phyloP scores from a whole-genome alignment of 2,888 invertebrate genomes.

The Meghimatium bilineatum region DNA sequence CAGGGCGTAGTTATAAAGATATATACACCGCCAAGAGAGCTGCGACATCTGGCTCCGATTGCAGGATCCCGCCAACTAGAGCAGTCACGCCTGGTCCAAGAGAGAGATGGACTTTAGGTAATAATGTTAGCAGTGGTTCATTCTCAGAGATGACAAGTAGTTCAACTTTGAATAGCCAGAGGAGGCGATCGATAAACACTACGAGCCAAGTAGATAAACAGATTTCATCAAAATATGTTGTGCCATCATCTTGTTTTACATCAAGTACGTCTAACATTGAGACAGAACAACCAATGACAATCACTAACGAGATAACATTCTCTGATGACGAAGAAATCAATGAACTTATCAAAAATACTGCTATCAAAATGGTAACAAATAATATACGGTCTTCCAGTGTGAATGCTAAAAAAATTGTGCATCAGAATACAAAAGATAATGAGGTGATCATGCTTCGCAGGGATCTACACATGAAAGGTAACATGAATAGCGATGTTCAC shows the following conservation, averaged over 20 bases:
- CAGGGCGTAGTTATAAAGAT: constrained; percentile 59
- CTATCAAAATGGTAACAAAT: background rate
- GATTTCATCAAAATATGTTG: background rate
- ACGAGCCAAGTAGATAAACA: constrained; percentile 21
- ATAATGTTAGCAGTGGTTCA: background rate
- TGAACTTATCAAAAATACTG: constrained; percentile 40
- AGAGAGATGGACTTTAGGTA: constrained; percentile 38
- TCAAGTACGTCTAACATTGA: constrained; percentile 14
- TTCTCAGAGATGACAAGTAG: background rate
- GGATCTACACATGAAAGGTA: constrained; percentile 41
- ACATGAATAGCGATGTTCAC: background rate
- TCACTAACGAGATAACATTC: constrained; percentile 45
- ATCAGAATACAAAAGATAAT: constrained; percentile 41
- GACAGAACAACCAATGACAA: constrained; percentile 19
- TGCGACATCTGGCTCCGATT: constrained; percentile 60
- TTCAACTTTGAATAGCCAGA: background rate
- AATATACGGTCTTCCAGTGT: constrained; percentile 35
- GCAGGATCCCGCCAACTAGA: constrained; percentile 21
- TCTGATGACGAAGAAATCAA: constrained; percentile 48
- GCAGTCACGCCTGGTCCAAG: constrained; percentile 51
- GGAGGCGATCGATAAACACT: constrained; percentile 37
- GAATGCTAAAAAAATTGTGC: constrained; percentile 27
- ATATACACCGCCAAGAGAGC: constrained; percentile 62
- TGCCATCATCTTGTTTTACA: background rate
- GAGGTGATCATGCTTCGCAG: constrained; percentile 53